phyloP scores from a whole-genome alignment of 2,797 vertebrate species.

The Hafferia zeledoni region DNA sequence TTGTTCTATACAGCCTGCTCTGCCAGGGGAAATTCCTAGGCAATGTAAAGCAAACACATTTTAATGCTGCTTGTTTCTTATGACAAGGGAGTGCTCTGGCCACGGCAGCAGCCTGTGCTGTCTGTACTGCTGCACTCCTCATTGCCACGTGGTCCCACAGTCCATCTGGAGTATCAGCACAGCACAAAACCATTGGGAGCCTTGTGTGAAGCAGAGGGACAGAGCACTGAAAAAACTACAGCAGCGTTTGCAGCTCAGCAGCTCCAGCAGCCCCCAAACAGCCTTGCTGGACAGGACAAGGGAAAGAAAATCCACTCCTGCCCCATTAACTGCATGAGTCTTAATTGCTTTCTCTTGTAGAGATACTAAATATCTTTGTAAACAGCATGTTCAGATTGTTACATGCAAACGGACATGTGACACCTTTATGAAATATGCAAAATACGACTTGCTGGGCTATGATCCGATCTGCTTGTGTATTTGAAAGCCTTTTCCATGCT shows the following conservation, averaged over 20 bases:
- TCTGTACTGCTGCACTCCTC: not conserved
- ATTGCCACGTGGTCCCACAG: not conserved
- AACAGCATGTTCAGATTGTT: not conserved
- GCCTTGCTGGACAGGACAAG: fast-evolving
- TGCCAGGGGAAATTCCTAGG: not conserved
- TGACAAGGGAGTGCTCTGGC: not conserved
- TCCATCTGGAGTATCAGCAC: not conserved
- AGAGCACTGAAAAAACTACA: not conserved
- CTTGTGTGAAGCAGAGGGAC: not conserved
- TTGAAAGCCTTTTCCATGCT: constrained; percentile 34
- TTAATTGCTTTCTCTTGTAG: constrained; percentile 31
- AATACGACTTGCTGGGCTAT: not conserved
- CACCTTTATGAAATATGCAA: constrained; percentile 43
- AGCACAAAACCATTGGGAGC: not conserved
- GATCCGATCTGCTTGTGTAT: not conserved
- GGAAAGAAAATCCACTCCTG: not conserved
- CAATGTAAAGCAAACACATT: not conserved
- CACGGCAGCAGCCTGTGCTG: not conserved
- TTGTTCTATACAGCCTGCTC: fast-evolving
- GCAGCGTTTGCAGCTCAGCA: not conserved
- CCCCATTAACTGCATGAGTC: not conserved
- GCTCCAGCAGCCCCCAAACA: not conserved
- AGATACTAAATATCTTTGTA: not conserved
- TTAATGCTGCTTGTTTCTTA: not conserved
- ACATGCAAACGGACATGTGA: not conserved